These are phyloP conservation scores for Aurelia sp. DNA, from an alignment of 30 jellyfish, hydroid and myxozoan species.

Conservation along the genomic window DNA sequence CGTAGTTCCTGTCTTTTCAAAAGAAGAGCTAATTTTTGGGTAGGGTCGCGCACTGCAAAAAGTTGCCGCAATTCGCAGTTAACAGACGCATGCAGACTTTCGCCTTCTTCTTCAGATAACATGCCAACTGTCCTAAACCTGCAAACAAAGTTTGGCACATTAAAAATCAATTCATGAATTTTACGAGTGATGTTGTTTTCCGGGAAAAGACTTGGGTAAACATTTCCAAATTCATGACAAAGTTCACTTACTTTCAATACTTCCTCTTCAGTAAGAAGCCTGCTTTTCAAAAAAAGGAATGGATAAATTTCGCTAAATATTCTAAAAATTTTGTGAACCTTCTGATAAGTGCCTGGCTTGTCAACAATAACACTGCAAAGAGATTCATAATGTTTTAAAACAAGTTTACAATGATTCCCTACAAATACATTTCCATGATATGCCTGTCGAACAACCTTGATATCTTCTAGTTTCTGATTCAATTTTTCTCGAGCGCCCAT, in stretches of 20 bases:
- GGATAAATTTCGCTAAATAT: no score
- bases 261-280: no score
- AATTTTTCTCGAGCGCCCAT: slow-evolving; percentile 25
- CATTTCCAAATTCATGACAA: no score
- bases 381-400: slow-evolving; percentile 11
- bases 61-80: neutral
- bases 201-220: no score
- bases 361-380: slow-evolving; percentile 48
- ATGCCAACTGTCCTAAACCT: no score
- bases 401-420: slow-evolving; percentile 56
- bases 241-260: no score
- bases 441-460: slow-evolving; percentile 50
- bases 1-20: neutral
- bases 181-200: no score
- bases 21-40: neutral
- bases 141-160: no score
- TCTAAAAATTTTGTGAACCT: neutral
- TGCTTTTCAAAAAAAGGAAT: no score
- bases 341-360: neutral
- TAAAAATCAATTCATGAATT: no score
- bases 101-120: no score
- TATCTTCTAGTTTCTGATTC: slow-evolving; percentile 32
- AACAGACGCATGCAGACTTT: no score
- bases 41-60: neutral
- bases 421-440: slow-evolving; percentile 68